Evolutionary conservation across 1,140 invertebrate species (phyloP).

Genomic region (Atta colombica): DNA sequence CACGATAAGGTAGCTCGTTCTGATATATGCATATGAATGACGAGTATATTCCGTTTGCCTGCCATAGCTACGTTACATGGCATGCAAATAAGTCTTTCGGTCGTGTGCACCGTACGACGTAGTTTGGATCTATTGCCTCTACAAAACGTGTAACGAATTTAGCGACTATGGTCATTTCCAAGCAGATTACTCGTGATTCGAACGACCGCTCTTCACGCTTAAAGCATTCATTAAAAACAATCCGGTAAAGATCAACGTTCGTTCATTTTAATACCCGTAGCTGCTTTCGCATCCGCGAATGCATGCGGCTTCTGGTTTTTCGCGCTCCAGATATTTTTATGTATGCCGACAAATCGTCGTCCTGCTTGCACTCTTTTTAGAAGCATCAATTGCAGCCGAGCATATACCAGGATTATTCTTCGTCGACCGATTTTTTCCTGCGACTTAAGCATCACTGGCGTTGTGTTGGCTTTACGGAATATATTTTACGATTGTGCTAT

Average conservation of each 20-base stretch:
- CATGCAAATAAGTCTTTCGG: constrained; percentile 77
- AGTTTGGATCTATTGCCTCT: constrained; percentile 50
- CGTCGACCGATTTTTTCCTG: constrained; percentile 29
- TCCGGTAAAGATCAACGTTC: constrained; percentile 15
- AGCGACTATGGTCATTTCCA: constrained; percentile 24
- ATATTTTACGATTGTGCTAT: constrained; percentile 21
- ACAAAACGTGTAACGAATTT: background rate
- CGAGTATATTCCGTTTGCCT: constrained; percentile 73
- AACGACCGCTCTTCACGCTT: constrained; percentile 4
- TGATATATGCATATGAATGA: constrained; percentile 79
- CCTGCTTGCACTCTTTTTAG: constrained; percentile 2
- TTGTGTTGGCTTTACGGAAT: constrained; percentile 17
- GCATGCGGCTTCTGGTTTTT: background rate
- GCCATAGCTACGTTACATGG: constrained; percentile 59
- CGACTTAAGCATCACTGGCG: constrained; percentile 14
- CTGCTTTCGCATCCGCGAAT: background rate
- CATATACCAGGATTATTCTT: constrained; percentile 41
- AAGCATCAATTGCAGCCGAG: constrained; percentile 40
- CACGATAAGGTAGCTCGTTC: constrained; percentile 75
- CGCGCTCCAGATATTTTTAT: constrained; percentile 2
- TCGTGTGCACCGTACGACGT: background rate
- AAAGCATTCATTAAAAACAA: constrained; percentile 45
- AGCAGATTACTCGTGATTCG: background rate
- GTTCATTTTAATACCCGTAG: no score
- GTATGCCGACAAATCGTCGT: constrained; percentile 20